Base-by-base conservation (phyloP, 1,140 invertebrate genomes). In the Sipha flava region DNA sequence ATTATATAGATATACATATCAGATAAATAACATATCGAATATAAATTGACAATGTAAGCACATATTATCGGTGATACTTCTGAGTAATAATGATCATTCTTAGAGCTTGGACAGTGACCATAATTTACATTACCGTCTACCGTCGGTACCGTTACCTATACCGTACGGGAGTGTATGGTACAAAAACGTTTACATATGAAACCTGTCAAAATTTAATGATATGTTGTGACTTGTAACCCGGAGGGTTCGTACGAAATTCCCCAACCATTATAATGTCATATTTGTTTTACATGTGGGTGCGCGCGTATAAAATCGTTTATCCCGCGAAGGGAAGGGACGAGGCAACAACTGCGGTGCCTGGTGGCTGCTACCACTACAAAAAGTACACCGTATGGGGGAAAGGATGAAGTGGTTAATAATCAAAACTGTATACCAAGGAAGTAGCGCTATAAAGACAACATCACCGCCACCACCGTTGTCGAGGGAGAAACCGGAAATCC, bases 401-500 rank as follows among this genome's bases (percentile, higher is more conserved):
- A 16, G 12, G 64, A 23, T 43, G 64, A 26, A 16, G 37, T 43
- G 34, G 40, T 47, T 75, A 7, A 14, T 52, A 75, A 75, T 75
- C 47, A 75, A 75, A 52, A 75, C 54, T 75, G 31, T 75, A 75
- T 37, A 54, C 37, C 70, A 26, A 75, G 47, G 29, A 52, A 75
- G 31, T 54, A 54, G n/a, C 49, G 66, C 29, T 47, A 47, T 45
- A 47, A 70, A 45, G 66, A 66, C 64, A 43, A 66, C 23, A 47
- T 47, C 12, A 10, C 6, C 26, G 23, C 40, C 26, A 18, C 40
- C 6, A 47, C 68, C 14, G 45, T n/a, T 29, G 47, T 23, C 70
- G 49, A 37, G 26, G 21, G 70, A 73, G 70, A 75, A 54, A 31
- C 47, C 45, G 70, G 70, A 75, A 75, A 75, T 75, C 47, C 70